Base-by-base conservation (phyloP, 2,113 vertebrate genomes). In the Phalacrocorax pelagicus region DNA sequence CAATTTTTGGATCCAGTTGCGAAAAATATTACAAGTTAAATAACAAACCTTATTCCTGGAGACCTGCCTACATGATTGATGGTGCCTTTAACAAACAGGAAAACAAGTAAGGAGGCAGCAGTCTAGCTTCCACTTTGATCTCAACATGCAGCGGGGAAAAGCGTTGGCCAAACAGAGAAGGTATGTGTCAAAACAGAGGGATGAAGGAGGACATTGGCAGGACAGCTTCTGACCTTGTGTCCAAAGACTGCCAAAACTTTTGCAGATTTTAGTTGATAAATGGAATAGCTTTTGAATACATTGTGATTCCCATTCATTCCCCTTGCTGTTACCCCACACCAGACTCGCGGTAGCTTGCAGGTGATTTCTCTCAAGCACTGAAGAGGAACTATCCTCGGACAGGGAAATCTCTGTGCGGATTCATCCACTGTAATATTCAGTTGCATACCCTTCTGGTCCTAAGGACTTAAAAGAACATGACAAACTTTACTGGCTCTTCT, bases 201-300 rank as follows among this genome's bases (percentile, higher is more conserved):
- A 86, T 42, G 58, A 79, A 89, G 80, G 62, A 93, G 93, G 91
- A 80, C 51, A 22, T 47, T 91, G 61, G 52, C 47, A 59, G 36
- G 55, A 88, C 54, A 66, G 66, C 86, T 90, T 89, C 91, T 91
- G 95, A 91, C 66, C 61, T 69, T 5, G 29, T 38, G 69, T 94
- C 74, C 52, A 49, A 90, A 67, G 47, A 38, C 54, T 94, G 94
- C 79, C 92, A 96, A 54, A 85, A 91, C 72, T 65, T 92, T 92
- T 32, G 42, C 63, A 38, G n/a, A 36, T 81, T 63, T 79, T 19
- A n/a, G 57, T 44, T 97, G 93, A 97, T 95, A 90, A 96, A 94
- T 82, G 29, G 27, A 81, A 54, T 17, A 67, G 65, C 34, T 79
- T 92, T 94, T 94, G 94, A 86, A 69, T 24, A 42, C 54, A 11